Base-by-base conservation (phyloP, 2,888 invertebrate species). In the Hofmannophila pseudospretella region DNA sequence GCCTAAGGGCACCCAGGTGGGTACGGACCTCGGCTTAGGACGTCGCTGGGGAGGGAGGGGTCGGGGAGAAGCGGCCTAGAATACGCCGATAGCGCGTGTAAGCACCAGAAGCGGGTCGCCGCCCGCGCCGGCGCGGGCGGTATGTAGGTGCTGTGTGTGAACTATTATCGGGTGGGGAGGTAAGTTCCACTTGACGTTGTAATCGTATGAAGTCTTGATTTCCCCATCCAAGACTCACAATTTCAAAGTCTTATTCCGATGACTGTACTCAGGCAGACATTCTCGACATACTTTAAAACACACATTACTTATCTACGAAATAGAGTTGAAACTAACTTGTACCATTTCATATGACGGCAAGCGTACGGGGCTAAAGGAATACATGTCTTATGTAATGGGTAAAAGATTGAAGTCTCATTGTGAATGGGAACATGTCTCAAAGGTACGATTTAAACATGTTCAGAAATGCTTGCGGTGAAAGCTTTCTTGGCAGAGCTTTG, bases 381-480 rank as follows among this genome's bases (percentile, higher is more conserved):
- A 30, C 12, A 10, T 30, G 34, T 16, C 30, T 9, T 30, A 30
- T 30, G 4, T 19, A 9, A 7, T n/a, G 1, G n/a, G 8, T 9
- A 9, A 49, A 67, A 47, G 58, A 61, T 51, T 44, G 34, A 47
- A 42, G 54, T 63, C 70, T n/a, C 10, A 7, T 27, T 27, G 22
- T 11, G n/a, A n/a, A 30, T 4, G n/a, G 23, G 38, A 37, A 36
- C 52, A 46, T 54, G 56, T 69, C 73, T 73, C 77, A 58, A 66
- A 74, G 76, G 76, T 67, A 55, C 73, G 70, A 76, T 78, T 76
- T 76, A 70, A 71, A 70, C 77, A 73, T 74, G 74, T 74, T 72
- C 68, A 58, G 66, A 67, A 71, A 76, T 69, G 74, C 63, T 75
- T 60, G 74, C 65, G 72, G 72, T 70, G 76, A 77, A 77, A 78